A percentile compares a stretch with the other conserved stretches of the same genome.
phyloP scores from a whole-genome alignment of 2,888 invertebrate species.

The Mechanitis messenoides region DNA sequence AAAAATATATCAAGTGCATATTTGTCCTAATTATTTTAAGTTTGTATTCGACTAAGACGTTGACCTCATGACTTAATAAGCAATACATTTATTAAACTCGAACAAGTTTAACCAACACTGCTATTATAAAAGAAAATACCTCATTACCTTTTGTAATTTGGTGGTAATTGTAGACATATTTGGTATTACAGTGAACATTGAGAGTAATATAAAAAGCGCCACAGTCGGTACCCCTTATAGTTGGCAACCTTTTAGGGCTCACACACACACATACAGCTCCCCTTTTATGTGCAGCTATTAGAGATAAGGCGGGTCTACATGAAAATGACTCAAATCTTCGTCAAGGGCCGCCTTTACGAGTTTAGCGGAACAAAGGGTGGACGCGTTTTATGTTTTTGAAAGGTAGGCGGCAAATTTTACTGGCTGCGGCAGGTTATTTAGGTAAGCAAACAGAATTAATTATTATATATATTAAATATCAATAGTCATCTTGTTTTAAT shows the following conservation, averaged over 20 bases:
- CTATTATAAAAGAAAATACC: not conserved
- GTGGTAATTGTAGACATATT: not conserved
- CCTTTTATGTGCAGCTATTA: conserved; percentile 30
- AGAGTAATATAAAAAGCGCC: conserved; percentile 6
- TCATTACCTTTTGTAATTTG: not conserved
- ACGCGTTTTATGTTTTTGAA: conserved; percentile 20
- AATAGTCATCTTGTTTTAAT: conserved; percentile 1
- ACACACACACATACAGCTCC: conserved; percentile 12
- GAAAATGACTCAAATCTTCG: conserved; percentile 28
- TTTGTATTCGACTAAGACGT: no score
- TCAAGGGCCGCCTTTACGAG: conserved; percentile 27
- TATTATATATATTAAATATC: conserved; percentile 2
- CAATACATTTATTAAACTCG: no score
- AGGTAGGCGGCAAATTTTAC: conserved; percentile 13
- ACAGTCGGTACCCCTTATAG: conserved; percentile 13
- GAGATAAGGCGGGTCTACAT: conserved; percentile 26
- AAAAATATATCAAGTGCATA: no score
- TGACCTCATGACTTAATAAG: no score
- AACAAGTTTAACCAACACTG: no score
- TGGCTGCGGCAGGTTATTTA: conserved; percentile 6
- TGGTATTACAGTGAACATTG: not conserved
- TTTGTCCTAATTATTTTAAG: no score
- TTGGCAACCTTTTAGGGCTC: conserved; percentile 15
- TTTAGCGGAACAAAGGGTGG: conserved; percentile 23
- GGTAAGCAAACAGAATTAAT: conserved; percentile 5